These are phyloP conservation scores for Oreochromis spilurus DNA, from an alignment of 2,113 vertebrate species.

Conservation along the genomic window DNA sequence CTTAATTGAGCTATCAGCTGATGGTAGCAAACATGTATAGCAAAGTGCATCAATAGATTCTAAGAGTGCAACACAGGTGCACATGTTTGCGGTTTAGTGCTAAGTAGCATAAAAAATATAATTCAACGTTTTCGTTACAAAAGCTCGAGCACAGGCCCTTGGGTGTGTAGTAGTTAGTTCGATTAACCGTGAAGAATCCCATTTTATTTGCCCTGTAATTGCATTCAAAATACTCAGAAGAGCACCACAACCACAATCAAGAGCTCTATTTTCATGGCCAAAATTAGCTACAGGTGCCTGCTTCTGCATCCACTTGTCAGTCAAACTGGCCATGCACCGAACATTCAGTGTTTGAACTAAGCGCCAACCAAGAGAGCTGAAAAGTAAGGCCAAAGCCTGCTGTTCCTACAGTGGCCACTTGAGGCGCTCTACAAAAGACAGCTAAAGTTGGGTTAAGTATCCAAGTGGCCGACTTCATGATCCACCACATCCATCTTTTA, in stretches of 20 bases:
- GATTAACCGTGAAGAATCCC: rapidly evolving
- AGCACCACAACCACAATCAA: neutral
- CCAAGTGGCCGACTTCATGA: neutral
- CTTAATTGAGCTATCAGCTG: neutral
- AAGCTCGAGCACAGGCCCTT: neutral
- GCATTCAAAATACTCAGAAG: neutral
- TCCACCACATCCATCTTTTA: neutral
- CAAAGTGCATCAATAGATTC: neutral
- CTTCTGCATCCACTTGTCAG: neutral
- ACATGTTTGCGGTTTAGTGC: neutral
- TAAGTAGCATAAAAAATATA: neutral
- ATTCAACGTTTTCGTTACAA: neutral
- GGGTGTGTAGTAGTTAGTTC: neutral
- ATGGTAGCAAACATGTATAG: neutral
- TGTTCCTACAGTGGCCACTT: neutral
- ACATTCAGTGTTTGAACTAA: neutral
- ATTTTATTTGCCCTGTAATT: neutral
- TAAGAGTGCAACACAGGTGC: neutral
- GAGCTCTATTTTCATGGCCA: neutral
- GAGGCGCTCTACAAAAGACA: neutral
- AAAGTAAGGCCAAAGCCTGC: neutral
- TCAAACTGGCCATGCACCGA: neutral
- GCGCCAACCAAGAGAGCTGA: neutral
- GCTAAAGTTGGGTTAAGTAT: neutral
- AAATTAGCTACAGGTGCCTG: neutral